Conservation (phyloP, 2,797 vertebrate genomes). For the Semotilus atromaculatus region DNA sequence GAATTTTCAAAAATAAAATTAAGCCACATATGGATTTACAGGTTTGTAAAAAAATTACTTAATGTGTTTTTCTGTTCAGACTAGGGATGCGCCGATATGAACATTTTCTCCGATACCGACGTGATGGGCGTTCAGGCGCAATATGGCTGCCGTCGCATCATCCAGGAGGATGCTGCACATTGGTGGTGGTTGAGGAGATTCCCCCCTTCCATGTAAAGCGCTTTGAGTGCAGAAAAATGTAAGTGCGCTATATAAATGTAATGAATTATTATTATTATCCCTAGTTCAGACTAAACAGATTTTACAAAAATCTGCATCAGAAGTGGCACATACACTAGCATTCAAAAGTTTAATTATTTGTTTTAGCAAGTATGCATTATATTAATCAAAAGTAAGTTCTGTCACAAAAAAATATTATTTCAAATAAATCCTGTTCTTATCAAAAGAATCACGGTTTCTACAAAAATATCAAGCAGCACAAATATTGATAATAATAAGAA, state of each 20-base stretch:
- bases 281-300: not conserved
- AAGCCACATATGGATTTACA: not conserved
- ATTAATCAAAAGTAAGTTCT: not conserved
- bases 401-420: not conserved
- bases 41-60: not conserved
- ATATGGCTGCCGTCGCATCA: too few species aligned
- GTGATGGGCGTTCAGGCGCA: too few species aligned
- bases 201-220: too few species aligned
- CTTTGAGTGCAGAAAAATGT: too few species aligned
- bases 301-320: not conserved
- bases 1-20: not conserved
- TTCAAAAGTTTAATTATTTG: not conserved
- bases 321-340: not conserved
- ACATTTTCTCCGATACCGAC: too few species aligned
- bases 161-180: too few species aligned
- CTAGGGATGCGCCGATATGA: too few species aligned
- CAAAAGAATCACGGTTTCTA: not conserved
- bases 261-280: too few species aligned
- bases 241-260: too few species aligned
- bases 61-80: too few species aligned
- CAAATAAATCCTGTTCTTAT: not conserved
- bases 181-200: too few species aligned
- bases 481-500: not conserved
- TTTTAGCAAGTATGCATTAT: not conserved
- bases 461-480: not conserved